Conservation (phyloP, 2,888 invertebrate species). For the Lingula anatina region DNA sequence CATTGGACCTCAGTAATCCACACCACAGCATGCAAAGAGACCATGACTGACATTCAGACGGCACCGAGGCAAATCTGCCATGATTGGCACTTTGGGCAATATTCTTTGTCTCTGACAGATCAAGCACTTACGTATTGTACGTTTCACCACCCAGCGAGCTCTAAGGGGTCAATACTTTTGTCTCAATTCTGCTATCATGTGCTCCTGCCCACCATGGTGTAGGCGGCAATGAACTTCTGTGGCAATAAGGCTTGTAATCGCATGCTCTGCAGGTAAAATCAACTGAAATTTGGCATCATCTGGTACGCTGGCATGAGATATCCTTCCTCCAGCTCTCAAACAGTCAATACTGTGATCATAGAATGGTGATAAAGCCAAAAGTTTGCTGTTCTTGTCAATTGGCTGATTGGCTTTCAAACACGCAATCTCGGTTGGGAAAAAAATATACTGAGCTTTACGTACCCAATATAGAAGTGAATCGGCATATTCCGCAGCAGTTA, state of each 20-base stretch:
- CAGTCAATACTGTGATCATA: background rate
- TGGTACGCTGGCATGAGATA: background rate
- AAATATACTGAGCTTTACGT: background rate
- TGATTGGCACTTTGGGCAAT: background rate
- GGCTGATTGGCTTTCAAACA: background rate
- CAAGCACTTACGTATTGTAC: background rate
- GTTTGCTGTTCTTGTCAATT: background rate
- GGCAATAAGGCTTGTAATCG: background rate
- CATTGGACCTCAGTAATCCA: conserved; percentile 7
- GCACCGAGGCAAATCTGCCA: conserved; percentile 5
- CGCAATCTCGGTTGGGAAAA: background rate
- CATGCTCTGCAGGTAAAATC: background rate
- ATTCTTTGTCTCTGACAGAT: background rate
- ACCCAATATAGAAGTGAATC: background rate
- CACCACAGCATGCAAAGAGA: conserved; percentile 2
- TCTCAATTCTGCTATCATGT: background rate
- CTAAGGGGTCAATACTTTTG: conserved; percentile 1
- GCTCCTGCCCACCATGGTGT: background rate
- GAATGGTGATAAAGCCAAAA: background rate
- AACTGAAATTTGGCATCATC: background rate
- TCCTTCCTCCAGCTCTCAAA: background rate
- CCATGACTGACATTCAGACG: background rate
- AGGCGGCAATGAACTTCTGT: background rate
- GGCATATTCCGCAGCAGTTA: background rate
- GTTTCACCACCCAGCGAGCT: background rate